Base-by-base conservation (phyloP, 2,888 invertebrate species). In the Agonopterix alstromeriana region DNA sequence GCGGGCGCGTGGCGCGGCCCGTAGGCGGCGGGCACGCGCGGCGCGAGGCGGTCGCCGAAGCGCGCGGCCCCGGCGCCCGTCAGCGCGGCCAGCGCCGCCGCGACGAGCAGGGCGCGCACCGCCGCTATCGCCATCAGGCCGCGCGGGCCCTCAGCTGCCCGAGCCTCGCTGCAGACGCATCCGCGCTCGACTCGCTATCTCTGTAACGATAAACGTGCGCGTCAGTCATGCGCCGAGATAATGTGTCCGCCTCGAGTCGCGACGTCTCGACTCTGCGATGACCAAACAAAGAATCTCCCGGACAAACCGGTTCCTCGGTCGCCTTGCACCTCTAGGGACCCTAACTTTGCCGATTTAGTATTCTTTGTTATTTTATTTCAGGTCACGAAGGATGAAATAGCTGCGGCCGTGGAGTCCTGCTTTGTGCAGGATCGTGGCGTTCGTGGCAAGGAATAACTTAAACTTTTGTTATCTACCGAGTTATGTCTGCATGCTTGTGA, bases 41-140 rank as follows among this genome's bases (percentile, higher is more conserved):
- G 86, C 55, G 76, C 78, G 47, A 82, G 76, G 56, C 82, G 82
- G 73, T 82, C 82, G 47, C 79, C 84, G 65, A 82, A 84, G 62
- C 83, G 82, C 55, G 72, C 82, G 50, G 80, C 75, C 53, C 67
- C 61, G 51, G 72, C 67, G 52, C 56, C 63, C 50, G 60, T 73
- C 56, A 77, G 66, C 61, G 63, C 73, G 55, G 67, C 75, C 70
- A 76, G 69, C 67, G 72, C 75, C 71, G 76, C 80, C 60, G 68
- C 70, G 54, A 77, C 60, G 53, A 82, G 70, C 70, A 83, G 75
- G 62, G 77, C 71, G 60, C 73, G 73, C 67, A 73, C 71, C 63
- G 70, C 70, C 62, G 63, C 69, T 61, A 60, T 70, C 72, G 81
- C 80, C 80, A 82, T 83, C 74, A 65, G 70, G 81, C 77, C 77